phyloP scores from a whole-genome alignment of 1,140 invertebrate genomes.

The Luehdorfia chinensis region DNA sequence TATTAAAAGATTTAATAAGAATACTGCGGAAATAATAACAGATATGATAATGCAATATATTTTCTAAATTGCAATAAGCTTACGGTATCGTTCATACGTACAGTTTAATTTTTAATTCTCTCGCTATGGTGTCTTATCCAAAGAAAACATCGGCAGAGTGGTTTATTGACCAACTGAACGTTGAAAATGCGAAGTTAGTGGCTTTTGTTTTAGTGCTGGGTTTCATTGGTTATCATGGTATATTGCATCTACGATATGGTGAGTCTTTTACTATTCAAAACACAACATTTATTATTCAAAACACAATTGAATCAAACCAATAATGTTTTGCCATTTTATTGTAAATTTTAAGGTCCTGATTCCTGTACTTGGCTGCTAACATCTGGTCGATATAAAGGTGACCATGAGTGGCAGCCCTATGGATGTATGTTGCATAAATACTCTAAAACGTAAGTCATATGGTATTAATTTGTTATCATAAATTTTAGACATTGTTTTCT shows the following conservation, averaged over 20 bases:
- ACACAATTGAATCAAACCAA: too few species aligned
- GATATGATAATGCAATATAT: too few species aligned
- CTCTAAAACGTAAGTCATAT: slow-evolving; percentile 87
- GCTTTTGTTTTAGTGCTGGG: slow-evolving; percentile 90
- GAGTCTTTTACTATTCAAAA: slow-evolving; percentile 39
- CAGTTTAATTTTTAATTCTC: background rate
- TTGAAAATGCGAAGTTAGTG: slow-evolving; percentile 92
- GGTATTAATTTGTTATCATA: too few species aligned
- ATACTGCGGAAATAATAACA: too few species aligned
- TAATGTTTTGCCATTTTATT: background rate
- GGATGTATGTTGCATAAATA: slow-evolving; percentile 99
- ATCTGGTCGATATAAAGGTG: slow-evolving; percentile 95
- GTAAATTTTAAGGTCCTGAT: slow-evolving; percentile 88
- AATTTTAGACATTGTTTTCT: too few species aligned
- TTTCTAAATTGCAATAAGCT: too few species aligned
- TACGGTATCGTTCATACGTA: too few species aligned
- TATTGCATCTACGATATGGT: slow-evolving; percentile 93
- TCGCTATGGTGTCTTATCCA: slow-evolving; percentile 43
- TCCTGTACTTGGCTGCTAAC: slow-evolving; percentile 96
- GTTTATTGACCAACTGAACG: slow-evolving; percentile 92
- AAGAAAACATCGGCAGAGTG: slow-evolving; percentile 81
- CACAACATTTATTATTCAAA: too few species aligned
- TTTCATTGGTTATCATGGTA: slow-evolving; percentile 94
- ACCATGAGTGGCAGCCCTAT: slow-evolving; percentile 97
- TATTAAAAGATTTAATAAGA: too few species aligned